These are phyloP conservation scores for Gorsachius magnificus DNA, from an alignment of 2,797 vertebrate species.

Conservation along the genomic window DNA sequence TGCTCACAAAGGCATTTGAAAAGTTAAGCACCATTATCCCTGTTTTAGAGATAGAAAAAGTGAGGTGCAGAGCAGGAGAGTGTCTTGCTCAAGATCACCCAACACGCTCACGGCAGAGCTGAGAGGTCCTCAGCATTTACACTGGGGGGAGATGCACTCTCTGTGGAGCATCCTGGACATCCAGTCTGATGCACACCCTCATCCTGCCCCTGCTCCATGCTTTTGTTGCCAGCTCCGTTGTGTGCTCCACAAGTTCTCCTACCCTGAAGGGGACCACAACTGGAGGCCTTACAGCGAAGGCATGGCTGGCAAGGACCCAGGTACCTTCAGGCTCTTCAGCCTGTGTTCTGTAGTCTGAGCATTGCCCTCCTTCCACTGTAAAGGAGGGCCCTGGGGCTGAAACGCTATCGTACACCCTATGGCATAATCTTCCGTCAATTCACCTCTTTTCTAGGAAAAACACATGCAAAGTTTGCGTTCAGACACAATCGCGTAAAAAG, in stretches of 20 bases:
- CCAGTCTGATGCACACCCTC: too few relatives aligned
- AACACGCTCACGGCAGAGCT: neutral
- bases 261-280: neutral
- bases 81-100: neutral
- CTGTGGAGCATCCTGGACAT: neutral
- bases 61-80: neutral
- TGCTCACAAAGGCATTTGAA: neutral
- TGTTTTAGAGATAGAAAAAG: neutral
- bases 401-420: neutral
- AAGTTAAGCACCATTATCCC: neutral
- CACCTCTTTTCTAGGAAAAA: neutral
- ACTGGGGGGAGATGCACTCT: neutral
- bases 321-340: neutral
- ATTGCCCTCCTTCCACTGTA: neutral
- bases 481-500: neutral
- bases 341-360: neutral
- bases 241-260: neutral
- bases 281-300: neutral
- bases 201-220: neutral
- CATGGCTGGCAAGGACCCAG: neutral
- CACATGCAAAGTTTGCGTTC: neutral
- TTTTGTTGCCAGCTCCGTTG: neutral
- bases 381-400: neutral
- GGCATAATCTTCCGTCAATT: neutral
- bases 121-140: neutral